Evolutionary conservation across 1,140 invertebrate species (phyloP), one percentile per base, ranked within the genome.

Genomic region (Ectropis grisescens): DNA sequence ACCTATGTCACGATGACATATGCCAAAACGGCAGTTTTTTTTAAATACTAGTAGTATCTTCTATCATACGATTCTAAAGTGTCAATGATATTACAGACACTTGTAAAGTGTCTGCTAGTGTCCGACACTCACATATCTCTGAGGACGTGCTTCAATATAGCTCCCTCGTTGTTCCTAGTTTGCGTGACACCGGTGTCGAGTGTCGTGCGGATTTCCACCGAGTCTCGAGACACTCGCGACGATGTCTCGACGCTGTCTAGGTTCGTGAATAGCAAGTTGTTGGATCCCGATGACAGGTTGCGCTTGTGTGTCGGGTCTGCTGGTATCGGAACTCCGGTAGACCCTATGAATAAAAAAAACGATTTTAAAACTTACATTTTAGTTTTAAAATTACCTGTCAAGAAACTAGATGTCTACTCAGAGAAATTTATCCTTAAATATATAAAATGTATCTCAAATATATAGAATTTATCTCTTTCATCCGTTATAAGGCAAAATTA

Each of bases 81-180:
- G n/a, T n/a, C n/a, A n/a, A n/a, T n/a, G n/a, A n/a, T n/a, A n/a
- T n/a, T n/a, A n/a, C n/a, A n/a, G n/a, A n/a, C n/a, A n/a, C n/a
- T n/a, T n/a, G n/a, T n/a, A n/a, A n/a, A n/a, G n/a, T n/a, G n/a
- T n/a, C n/a, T n/a, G n/a, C n/a, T n/a, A n/a, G n/a, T 19, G 16
- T 19, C 16, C 16, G 3, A 4, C 16, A 3, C 3, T 65, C 52
- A 79, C 54, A 75, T 71, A 38, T 82, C 78, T 37, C 70, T 82
- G 14, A 83, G 46, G n/a, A 82, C 79, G 29, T 82, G 70, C 33
- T 82, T 83, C 25, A 82, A 37, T 19, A 82, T 83, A 7, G 81
- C 67, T 2, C 81, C 69, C 29, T 82, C 74, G 3, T 65, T 82
- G 31, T 81, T 79, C 12, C 81, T 61, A 0, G 68, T 79, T 30